phyloP scores from a whole-genome alignment of 2,888 invertebrate genomes.

The Girardia tigrina region DNA sequence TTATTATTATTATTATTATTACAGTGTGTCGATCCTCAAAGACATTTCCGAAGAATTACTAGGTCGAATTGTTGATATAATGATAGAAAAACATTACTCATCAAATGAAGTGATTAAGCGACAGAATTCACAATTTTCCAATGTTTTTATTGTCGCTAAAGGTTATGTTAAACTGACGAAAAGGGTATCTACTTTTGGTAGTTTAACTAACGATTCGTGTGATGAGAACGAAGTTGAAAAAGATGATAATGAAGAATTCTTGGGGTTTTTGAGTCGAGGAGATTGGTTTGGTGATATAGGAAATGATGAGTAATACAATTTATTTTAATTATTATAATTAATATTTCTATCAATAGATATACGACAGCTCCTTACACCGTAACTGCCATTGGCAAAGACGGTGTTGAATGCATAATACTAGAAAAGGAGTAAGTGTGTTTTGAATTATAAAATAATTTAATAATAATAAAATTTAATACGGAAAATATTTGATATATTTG shows the following conservation, averaged over 20 bases:
- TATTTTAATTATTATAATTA: background rate
- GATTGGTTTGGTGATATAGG: conserved; percentile 11
- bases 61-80: background rate
- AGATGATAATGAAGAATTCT: background rate
- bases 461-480: background rate
- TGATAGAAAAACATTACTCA: conserved; percentile 1
- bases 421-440: background rate
- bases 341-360: background rate
- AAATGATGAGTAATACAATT: background rate
- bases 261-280: background rate
- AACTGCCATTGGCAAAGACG: background rate
- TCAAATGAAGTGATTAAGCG: background rate
- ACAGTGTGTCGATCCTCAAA: background rate
- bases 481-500: too few species aligned
- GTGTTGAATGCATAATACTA: conserved; percentile 15
- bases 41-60: background rate
- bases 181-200: background rate
- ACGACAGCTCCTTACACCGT: background rate
- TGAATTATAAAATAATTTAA: background rate
- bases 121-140: conserved; percentile 8
- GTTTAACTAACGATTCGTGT: background rate
- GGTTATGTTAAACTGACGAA: conserved; percentile 4
- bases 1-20: background rate
- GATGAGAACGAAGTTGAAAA: background rate
- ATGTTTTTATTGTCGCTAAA: background rate